A percentile compares a stretch with the other conserved stretches of the same genome.
Evolutionary conservation across 2,888 invertebrate genomes (phyloP).

Genomic region (Diaphora mendica): DNA sequence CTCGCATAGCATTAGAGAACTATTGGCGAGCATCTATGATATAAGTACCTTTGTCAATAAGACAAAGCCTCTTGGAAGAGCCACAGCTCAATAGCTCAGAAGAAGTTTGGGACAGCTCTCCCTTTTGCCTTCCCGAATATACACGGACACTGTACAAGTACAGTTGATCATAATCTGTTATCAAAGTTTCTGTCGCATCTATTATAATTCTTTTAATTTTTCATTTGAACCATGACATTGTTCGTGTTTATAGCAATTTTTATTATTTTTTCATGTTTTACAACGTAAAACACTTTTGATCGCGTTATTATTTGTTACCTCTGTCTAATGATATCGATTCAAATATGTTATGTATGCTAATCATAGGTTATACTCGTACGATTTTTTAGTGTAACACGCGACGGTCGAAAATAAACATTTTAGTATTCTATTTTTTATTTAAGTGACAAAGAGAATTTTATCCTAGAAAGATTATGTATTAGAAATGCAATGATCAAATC

Average conservation of each 20-base stretch:
- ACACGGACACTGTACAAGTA: no score
- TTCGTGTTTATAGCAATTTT: constrained; percentile 7
- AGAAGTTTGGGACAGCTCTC: no score
- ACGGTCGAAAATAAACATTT: background rate
- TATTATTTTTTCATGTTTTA: background rate
- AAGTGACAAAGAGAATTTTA: background rate
- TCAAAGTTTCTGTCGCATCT: background rate
- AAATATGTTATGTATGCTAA: background rate
- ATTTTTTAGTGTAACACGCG: constrained; percentile 3
- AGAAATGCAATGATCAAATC: background rate
- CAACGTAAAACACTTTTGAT: background rate
- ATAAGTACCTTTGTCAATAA: no score
- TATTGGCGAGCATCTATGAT: no score
- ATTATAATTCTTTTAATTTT: background rate
- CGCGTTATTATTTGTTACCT: background rate
- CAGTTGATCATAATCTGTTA: background rate
- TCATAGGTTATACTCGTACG: background rate
- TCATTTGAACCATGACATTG: constrained; percentile 7
- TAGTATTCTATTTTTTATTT: background rate
- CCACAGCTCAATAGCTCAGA: no score
- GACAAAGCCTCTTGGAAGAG: no score
- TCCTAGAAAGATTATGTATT: background rate
- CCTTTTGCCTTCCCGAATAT: no score
- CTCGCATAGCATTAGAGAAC: no score
- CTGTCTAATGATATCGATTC: background rate